Base-by-base conservation (phyloP, 1,140 invertebrate genomes). In the Drosophila chauvacae region DNA sequence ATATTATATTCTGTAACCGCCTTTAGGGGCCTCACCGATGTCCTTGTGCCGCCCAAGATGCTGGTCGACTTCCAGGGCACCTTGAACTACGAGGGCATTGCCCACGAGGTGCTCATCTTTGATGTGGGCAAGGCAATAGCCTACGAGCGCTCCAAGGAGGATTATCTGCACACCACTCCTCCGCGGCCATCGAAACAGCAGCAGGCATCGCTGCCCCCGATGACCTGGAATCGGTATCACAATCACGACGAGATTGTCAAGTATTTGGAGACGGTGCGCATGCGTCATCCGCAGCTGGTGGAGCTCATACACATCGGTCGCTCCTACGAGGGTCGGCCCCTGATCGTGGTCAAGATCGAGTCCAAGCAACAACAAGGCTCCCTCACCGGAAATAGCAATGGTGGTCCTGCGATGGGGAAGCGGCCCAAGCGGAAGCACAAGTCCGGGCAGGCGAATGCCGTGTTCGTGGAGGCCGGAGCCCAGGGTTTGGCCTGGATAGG, bases 401-500 rank as follows among this genome's bases (percentile, higher is more conserved):
- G 58, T 69, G 4, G 56, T 69, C 4, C 7, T 4, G 70, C 16
- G 69, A 33, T n/a, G 58, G 14, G 63, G 2, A 84, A 84, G 44
- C 78, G 90, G 1, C 93, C 93, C 47, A 90, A 87, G 45, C 61
- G 81, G 42, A 92, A 90, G n/a, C 70, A 81, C 9, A 83, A 83
- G 16, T 63, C 87, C 0, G 85, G 81, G 1, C 79, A 86, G 71
- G 95, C 95, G 33, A 92, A 92, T 58, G 93, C 94, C 0, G 94
- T 96, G 33, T 94, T 96, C 80, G 92, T 96, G 30, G 95, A 96
- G 53, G 95, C 94, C 18, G 94, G 96, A 2, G 95, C 96, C 60
- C 97, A 98, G 83, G 97, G 96, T 0, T 90, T 97, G 44, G 97
- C 98, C 92, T 98, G 97, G 97, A 96, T 98, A 69, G 94, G 96